Conservation (phyloP, 2,888 invertebrate species). For the Eupithecia insigniata region DNA sequence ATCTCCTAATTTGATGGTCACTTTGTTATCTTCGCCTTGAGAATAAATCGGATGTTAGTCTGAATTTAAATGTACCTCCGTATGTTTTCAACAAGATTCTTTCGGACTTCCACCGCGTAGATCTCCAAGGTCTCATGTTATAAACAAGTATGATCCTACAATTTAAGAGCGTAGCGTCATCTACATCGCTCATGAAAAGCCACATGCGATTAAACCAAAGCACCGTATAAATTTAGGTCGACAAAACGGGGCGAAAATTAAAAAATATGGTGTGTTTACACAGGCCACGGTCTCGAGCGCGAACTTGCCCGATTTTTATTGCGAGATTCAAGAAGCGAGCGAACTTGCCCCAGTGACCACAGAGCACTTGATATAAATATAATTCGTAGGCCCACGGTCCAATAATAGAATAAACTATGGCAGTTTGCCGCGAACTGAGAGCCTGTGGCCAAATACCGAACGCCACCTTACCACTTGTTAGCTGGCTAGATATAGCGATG, state of each 20-base stretch:
- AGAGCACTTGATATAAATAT: conserved; percentile 74
- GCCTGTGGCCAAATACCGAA: conserved; percentile 54
- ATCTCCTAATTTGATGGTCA: conserved; percentile 81
- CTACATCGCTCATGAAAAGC: conserved; percentile 9
- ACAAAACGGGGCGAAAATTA: conserved; percentile 47
- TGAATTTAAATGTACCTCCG: conserved; percentile 41
- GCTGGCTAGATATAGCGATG: conserved; percentile 45
- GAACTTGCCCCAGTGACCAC: conserved; percentile 82
- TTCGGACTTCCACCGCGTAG: conserved; percentile 9
- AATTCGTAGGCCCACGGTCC: conserved; percentile 64
- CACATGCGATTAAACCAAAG: conserved; percentile 36
- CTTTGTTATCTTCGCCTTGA: conserved; percentile 67
- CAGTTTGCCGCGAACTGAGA: conserved; percentile 56
- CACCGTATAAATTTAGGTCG: conserved; percentile 38
- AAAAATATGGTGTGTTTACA: conserved; percentile 55
- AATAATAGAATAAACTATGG: conserved; percentile 65
- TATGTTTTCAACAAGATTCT: conserved; percentile 15
- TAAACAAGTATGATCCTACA: neutral
- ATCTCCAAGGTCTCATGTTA: conserved; percentile 14
- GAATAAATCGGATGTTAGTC: conserved; percentile 58
- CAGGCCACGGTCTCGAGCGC: conserved; percentile 72
- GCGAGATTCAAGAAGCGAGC: conserved; percentile 74
- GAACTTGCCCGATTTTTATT: conserved; percentile 80
- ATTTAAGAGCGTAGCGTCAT: conserved; percentile 14
- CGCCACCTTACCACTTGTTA: conserved; percentile 46